Conservation (phyloP, 2,797 vertebrate genomes). For the Eidolon dupreanum region DNA sequence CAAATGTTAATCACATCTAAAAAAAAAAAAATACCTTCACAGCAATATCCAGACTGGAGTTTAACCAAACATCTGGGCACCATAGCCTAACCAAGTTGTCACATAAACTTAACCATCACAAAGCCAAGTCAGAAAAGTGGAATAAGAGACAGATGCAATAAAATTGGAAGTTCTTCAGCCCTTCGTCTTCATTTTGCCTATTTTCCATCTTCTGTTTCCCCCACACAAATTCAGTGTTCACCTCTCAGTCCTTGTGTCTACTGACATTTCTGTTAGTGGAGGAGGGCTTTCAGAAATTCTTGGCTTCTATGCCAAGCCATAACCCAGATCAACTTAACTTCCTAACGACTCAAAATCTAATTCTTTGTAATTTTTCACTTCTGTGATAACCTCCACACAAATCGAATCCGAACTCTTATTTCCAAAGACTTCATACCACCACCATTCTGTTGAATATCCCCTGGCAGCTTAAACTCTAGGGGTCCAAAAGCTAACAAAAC, state of each 20-base stretch:
- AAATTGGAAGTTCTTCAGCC: neutral
- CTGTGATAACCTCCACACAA: neutral
- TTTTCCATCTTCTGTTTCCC: neutral
- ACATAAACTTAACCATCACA: neutral
- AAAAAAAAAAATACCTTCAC: neutral
- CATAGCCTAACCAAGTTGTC: neutral
- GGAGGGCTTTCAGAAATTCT: neutral
- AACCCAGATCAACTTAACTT: neutral
- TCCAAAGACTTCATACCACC: neutral
- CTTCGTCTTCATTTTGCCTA: neutral
- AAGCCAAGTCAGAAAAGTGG: neutral
- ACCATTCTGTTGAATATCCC: neutral
- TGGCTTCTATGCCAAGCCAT: neutral
- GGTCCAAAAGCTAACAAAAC: constrained; percentile 1
- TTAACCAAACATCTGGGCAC: neutral
- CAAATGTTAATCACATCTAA: neutral
- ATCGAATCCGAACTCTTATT: neutral
- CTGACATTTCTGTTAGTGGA: neutral
- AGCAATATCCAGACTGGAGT: neutral
- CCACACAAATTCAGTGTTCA: neutral
- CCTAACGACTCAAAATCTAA: neutral
- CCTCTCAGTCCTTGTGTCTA: neutral
- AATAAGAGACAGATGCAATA: neutral
- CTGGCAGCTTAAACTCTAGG: neutral
- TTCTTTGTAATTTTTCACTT: neutral